phyloP scores from a whole-genome alignment of 2,113 vertebrate genomes.

The Sylvia atricapilla region DNA sequence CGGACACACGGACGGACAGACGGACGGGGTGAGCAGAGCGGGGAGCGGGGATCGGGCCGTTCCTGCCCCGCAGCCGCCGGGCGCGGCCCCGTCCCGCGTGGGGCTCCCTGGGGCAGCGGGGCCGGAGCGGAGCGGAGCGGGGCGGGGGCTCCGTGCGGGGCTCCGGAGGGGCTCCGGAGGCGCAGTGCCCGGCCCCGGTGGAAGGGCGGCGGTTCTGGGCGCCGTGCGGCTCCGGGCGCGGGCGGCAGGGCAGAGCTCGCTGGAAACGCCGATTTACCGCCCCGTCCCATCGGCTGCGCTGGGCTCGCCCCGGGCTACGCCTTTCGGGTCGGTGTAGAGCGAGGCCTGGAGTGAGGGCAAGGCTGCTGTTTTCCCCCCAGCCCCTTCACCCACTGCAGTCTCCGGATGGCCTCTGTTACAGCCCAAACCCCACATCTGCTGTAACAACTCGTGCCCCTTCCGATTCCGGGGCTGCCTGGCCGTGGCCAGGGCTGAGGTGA shows the following conservation, averaged over 20 bases:
- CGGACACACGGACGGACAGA: neutral
- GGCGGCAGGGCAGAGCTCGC: neutral
- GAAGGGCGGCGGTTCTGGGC: neutral
- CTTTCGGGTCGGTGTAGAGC: neutral
- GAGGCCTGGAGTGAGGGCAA: neutral
- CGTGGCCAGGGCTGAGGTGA: fast-evolving
- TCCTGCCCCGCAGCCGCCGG: neutral
- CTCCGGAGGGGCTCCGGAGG: neutral
- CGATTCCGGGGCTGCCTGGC: fast-evolving
- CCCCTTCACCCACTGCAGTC: fast-evolving
- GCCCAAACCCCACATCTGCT: fast-evolving
- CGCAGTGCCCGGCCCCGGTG: neutral
- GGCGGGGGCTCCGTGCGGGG: neutral
- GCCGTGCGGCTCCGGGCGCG: neutral
- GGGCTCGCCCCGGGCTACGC: neutral
- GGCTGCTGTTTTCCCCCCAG: neutral
- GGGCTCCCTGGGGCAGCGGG: too few relatives aligned
- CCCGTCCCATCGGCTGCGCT: neutral
- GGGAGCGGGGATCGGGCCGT: neutral
- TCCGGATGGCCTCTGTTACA: fast-evolving
- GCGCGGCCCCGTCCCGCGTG: too few relatives aligned
- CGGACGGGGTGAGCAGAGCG: neutral
- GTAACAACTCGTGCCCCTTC: fast-evolving
- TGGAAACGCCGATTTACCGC: fast-evolving
- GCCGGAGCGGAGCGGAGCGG: neutral